These are phyloP conservation scores for Tokudaia tokunoshimensis DNA, from an alignment of 2,797 vertebrate species.

Conservation along the genomic window DNA sequence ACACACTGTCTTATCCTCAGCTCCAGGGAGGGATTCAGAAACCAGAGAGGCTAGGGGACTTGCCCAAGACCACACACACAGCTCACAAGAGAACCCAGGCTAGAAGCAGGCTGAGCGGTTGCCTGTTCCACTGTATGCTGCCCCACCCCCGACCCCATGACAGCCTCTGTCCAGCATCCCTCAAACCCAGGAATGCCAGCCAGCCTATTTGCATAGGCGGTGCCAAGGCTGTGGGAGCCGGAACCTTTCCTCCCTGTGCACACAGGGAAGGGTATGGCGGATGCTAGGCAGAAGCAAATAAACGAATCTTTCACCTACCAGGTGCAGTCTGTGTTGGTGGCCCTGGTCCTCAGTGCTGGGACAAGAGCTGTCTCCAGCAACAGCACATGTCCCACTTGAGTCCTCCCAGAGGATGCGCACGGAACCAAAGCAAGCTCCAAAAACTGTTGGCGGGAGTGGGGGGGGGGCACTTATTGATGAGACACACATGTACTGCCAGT, in stretches of 20 bases:
- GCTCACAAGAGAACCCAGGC: fast-evolving
- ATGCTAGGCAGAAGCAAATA: background rate
- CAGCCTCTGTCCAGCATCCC: background rate
- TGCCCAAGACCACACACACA: background rate
- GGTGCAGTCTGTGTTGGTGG: background rate
- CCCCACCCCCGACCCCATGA: fast-evolving
- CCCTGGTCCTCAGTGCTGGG: background rate
- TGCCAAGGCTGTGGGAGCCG: background rate
- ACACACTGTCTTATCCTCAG: background rate
- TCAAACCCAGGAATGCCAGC: background rate
- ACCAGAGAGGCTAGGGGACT: background rate
- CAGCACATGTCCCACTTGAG: background rate
- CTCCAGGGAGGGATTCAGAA: background rate
- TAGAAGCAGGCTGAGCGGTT: fast-evolving
- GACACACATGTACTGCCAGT: background rate
- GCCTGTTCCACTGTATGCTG: background rate
- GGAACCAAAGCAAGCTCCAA: background rate
- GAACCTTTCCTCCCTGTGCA: background rate
- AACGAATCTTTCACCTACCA: background rate
- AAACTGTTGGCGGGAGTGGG: fast-evolving
- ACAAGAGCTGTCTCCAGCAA: background rate
- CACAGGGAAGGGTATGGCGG: background rate
- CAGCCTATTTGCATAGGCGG: fast-evolving
- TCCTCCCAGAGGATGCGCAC: background rate
- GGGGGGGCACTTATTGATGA: fast-evolving